Evolutionary conservation across 2,797 vertebrate species (phyloP).

Genomic region (Moxostoma hubbsi): DNA sequence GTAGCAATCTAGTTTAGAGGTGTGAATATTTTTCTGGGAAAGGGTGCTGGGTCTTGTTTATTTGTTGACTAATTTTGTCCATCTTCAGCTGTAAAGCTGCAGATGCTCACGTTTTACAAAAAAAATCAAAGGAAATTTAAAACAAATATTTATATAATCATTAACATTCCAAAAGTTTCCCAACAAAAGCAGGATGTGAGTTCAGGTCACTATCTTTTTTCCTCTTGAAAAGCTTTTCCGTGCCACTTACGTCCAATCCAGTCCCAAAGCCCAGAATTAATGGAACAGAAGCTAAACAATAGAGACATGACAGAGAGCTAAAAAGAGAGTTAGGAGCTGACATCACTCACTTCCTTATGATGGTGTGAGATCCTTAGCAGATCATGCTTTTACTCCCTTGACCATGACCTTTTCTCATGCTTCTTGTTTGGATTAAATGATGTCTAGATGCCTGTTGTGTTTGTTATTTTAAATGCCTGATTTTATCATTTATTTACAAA

Average conservation of each 20-base stretch:
- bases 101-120: constrained; percentile 54
- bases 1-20: background rate
- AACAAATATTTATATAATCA: constrained; percentile 71
- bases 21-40: constrained; percentile 5
- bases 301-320: constrained; percentile 59
- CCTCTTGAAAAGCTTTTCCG: constrained; percentile 56
- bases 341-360: constrained; percentile 69
- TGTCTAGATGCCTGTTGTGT: background rate
- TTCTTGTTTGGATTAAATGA: background rate
- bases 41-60: constrained; percentile 30
- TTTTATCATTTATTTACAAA: background rate
- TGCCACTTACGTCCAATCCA: constrained; percentile 53
- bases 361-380: constrained; percentile 51
- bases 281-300: constrained; percentile 69
- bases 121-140: constrained; percentile 63
- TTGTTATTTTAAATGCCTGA: background rate
- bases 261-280: constrained; percentile 50
- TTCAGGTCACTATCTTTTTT: constrained; percentile 62
- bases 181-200: constrained; percentile 81
- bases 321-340: constrained; percentile 59
- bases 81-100: constrained; percentile 36
- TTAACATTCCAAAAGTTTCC: constrained; percentile 69
- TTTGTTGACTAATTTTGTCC: constrained; percentile 44
- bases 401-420: constrained; percentile 45
- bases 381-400: constrained; percentile 42